Evolutionary conservation across 2,888 invertebrate species (phyloP), one percentile per base, ranked within the genome.

Genomic region (Erebia aethiops): DNA sequence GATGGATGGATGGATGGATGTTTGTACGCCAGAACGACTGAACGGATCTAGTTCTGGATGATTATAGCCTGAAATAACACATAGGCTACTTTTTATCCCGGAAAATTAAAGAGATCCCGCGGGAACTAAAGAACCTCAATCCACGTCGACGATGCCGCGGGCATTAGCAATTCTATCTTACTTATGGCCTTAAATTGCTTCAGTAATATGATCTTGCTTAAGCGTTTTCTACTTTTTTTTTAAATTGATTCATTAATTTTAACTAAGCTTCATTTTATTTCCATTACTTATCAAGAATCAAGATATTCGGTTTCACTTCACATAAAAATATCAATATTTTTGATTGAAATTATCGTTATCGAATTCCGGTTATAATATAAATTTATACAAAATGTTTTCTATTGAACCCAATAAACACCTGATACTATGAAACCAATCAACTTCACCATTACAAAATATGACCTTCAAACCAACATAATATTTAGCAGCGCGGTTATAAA

Each of bases 391-490:
- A 61, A 46, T 46, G 16, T 1, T 13, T 13, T 46, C 18, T 18
- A 46, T 43, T 61, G 61, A 61, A 43, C 46, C 43, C 61, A 61
- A 46, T 61, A 61, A 43, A 61, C 43, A 61, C 16, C 10, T 43
- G 41, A 46, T 46, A 61, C 43, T 41, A 46, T 5, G 18, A 61
- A 46, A 18, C 61, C 46, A 61, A 61, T 61, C 61, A 61, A 61
- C 61, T 46, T 46, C 18, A 46, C 61, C 61, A 61, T 46, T 18
- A 61, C 46, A 61, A 46, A 46, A 61, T 7, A 35, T 61, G 61
- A 46, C 61, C 61, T 61, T 61, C 18, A 18, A 61, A 18, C 46
- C 61, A 46, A 46, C 46, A 46, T 46, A 11, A 3, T 61, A 46
- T n/a, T n/a, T 46, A 18, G 18, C 11, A 16, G 61, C 11, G 18